Evolutionary conservation across 2,888 invertebrate species (phyloP).

Genomic region (Phortica magna): DNA sequence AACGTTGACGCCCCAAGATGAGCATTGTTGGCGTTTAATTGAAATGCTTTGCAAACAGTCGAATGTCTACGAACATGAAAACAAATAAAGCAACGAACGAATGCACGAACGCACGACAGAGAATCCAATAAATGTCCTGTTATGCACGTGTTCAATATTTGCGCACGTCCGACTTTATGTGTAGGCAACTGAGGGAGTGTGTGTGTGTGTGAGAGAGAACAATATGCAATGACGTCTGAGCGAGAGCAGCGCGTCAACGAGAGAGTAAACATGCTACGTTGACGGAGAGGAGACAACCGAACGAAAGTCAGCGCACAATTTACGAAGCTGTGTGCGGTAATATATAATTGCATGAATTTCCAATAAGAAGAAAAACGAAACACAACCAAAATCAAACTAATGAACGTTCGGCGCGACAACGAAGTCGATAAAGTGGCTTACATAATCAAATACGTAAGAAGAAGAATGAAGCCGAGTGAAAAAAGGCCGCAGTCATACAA

Average conservation of each 20-base stretch:
- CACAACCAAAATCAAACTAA: slow-evolving; percentile 1
- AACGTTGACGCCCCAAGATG: slow-evolving; percentile 16
- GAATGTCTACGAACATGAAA: slow-evolving; percentile 45
- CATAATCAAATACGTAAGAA: background rate
- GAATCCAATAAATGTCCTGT: slow-evolving; percentile 78
- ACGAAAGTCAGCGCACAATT: background rate
- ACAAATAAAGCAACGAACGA: slow-evolving; percentile 55
- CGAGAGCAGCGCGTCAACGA: slow-evolving; percentile 41
- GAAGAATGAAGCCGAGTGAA: slow-evolving; percentile 37
- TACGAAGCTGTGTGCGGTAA: background rate
- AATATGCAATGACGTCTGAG: slow-evolving; percentile 12
- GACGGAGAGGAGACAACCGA: background rate
- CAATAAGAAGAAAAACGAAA: slow-evolving; percentile 40
- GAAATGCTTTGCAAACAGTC: slow-evolving; percentile 67
- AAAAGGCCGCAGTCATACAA: slow-evolving; percentile 41
- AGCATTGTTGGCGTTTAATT: slow-evolving; percentile 64
- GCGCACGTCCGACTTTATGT: slow-evolving; percentile 1
- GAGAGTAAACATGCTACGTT: too few species aligned
- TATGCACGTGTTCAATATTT: slow-evolving; percentile 69
- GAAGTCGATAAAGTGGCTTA: slow-evolving; percentile 21
- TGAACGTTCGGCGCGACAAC: slow-evolving; percentile 1
- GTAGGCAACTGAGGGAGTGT: background rate
- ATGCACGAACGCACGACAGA: slow-evolving; percentile 5
- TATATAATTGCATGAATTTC: background rate
- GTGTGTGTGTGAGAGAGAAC: background rate